Evolutionary conservation across 2,113 vertebrate genomes (phyloP), one percentile per base, ranked within the genome.

Genomic region (Accipiter cooperii): DNA sequence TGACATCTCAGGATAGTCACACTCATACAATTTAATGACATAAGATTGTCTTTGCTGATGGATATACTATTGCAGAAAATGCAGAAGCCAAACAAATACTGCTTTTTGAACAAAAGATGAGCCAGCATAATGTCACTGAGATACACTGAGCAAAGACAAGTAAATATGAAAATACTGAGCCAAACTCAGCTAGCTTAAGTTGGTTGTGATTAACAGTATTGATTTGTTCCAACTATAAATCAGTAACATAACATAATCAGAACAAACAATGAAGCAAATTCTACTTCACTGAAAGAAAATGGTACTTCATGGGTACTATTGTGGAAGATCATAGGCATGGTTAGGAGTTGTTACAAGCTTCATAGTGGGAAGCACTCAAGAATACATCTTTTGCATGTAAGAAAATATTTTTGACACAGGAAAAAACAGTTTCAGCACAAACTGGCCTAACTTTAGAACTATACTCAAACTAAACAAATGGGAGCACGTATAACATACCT

Each of bases 401-500:
- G 40, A 40, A 76, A 68, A 34, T 22, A 17, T 6, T 64, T 87
- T 19, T 68, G 36, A 36, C 28, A 13, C 49, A 71, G 87, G 75
- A 83, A 92, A 83, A 87, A 93, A 94, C 20, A 47, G 34, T 31
- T 42, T 13, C 60, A 85, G 51, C 66, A 64, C 18, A 34, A 78
- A 49, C 25, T n/a, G 8, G 18, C 14, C 79, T 55, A 74, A 54
- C n/a, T 28, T 75, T 25, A 81, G 78, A 29, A 20, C 15, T 33
- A 29, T 1, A 15, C 9, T 68, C 47, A n/a, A 8, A 33, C 24
- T 52, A 52, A 61, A 18, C 6, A 71, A 73, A 65, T 8, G 85
- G 47, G 24, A 64, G 44, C 20, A 40, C 28, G 22, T 13, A 19
- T 22, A 13, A 49, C 87, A 3, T 96, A 99, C 99, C 98, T 98